Base-by-base conservation (phyloP, 2,888 invertebrate species). In the Gortyna flavago region DNA sequence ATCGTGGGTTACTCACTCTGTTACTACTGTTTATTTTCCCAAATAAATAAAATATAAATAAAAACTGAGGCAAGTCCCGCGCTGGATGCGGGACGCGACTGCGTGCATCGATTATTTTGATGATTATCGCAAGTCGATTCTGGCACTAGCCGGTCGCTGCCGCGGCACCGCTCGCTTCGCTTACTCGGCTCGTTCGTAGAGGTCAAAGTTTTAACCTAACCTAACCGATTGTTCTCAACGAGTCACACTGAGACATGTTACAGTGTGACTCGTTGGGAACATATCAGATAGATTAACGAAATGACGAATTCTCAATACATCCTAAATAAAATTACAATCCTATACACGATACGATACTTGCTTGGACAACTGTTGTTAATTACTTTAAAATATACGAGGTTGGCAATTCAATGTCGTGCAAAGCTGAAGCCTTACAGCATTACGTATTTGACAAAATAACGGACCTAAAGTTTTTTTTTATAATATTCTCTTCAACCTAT, bases 381-480 rank as follows among this genome's bases (percentile, higher is more conserved):
- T 57, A 65, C n/a, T 66, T 67, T 32, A 66, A 41, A 64, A 72
- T 71, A 69, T 21, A 82, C n/a, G 8, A 69, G 51, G 35, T 51
- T 35, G 29, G 35, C 38, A 72, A 70, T 77, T 32, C n/a, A 69
- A 73, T 51, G 38, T 44, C 44, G 51, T 69, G 62, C 67, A 71
- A 74, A 80, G 72, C 82, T 68, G 38, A 77, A 77, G 38, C 59
- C 72, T 48, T n/a, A n/a, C n/a, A n/a, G n/a, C 35, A 2, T 69
- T 73, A 85, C 6, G 21, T 69, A 68, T 41, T 54, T 18, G 32
- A 67, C 16, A 29, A 48, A 68, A 67, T 67, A 0, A 70, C 25
- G 13, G 6, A 54, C 35, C 7, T 35, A 35, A 29, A 57, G 1
- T 13, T 35, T 38, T 62, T 57, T 57, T 62, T 29, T 32, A 1